A percentile compares a stretch with the other conserved stretches of the same genome.
Evolutionary conservation across 2,113 vertebrate genomes (phyloP).

Genomic region (Xiphias gladius): DNA sequence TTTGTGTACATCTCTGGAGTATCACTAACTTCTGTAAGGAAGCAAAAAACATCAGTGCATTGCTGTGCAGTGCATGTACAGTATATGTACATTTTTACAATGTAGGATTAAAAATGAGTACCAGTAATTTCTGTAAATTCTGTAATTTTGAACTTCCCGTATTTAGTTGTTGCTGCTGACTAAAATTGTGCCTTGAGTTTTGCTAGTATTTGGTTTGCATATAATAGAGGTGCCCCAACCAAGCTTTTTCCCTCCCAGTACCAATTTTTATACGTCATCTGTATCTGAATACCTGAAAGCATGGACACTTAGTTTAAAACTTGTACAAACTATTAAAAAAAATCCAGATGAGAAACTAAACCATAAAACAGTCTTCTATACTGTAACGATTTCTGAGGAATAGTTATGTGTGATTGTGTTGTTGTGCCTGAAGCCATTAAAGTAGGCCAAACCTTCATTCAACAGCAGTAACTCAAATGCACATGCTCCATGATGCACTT

Average conservation of each 20-base stretch:
- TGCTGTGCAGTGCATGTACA: not conserved
- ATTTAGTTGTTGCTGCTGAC: not conserved
- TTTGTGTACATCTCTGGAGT: not conserved
- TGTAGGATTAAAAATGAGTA: not conserved
- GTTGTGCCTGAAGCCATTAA: not conserved
- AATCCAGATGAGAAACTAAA: not conserved
- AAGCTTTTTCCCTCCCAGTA: not conserved
- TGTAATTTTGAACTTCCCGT: not conserved
- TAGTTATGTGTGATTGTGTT: constrained; percentile 17
- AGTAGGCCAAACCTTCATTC: constrained; percentile 10
- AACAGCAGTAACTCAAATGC: constrained; percentile 8
- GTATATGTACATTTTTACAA: not conserved
- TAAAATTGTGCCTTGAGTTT: not conserved
- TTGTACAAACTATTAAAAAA: not conserved
- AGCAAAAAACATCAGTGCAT: not conserved
- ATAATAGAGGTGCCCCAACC: not conserved
- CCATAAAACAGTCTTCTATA: not conserved
- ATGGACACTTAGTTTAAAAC: not conserved
- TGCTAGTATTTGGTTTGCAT: not conserved
- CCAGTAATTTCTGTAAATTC: not conserved
- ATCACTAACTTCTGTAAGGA: not conserved
- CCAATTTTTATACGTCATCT: not conserved
- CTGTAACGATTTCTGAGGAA: not conserved
- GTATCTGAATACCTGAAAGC: not conserved
- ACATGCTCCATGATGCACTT: not conserved